These are phyloP conservation scores for Torymus auratus DNA, from an alignment of 2,888 invertebrate genomes.

Conservation along the genomic window DNA sequence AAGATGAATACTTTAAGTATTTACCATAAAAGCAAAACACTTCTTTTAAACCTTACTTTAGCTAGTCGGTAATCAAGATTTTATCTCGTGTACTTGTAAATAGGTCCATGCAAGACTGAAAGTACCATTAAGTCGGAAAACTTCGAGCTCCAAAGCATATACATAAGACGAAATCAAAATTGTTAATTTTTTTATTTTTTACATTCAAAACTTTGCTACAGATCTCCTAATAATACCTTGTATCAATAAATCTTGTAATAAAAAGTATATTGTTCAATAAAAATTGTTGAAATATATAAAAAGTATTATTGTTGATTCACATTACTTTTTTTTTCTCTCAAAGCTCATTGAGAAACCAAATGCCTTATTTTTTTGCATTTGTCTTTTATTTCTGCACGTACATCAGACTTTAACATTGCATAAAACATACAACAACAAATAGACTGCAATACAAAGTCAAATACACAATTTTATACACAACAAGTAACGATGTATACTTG, in stretches of 20 bases:
- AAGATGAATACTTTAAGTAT: conserved; percentile 26
- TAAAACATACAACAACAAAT: conserved; percentile 63
- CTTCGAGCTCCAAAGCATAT: conserved; percentile 45
- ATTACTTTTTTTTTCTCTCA: conserved; percentile 17
- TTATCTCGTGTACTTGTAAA: conserved; percentile 51
- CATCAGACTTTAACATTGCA: conserved; percentile 61
- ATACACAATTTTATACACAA: conserved; percentile 60
- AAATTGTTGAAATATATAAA: conserved; percentile 62
- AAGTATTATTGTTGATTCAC: conserved; percentile 21
- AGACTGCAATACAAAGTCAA: conserved; percentile 58
- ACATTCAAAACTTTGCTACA: conserved; percentile 56
- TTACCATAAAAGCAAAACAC: conserved; percentile 31
- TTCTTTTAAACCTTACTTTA: conserved; percentile 40
- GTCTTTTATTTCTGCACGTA: conserved; percentile 64
- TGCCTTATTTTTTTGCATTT: conserved; percentile 45
- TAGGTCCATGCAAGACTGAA: conserved; percentile 56
- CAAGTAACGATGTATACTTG: conserved; percentile 62
- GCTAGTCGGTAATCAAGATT: conserved; percentile 48
- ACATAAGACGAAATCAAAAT: conserved; percentile 53
- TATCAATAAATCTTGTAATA: conserved; percentile 55
- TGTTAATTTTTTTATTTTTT: conserved; percentile 61
- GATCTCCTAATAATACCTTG: conserved; percentile 49
- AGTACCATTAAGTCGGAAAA: conserved; percentile 42
- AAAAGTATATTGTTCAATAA: conserved; percentile 60
- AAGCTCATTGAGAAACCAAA: conserved; percentile 34